Evolutionary conservation across 2,888 invertebrate species (phyloP), one percentile per base, ranked within the genome.

Genomic region (Sphaerophoria rueppellii): DNA sequence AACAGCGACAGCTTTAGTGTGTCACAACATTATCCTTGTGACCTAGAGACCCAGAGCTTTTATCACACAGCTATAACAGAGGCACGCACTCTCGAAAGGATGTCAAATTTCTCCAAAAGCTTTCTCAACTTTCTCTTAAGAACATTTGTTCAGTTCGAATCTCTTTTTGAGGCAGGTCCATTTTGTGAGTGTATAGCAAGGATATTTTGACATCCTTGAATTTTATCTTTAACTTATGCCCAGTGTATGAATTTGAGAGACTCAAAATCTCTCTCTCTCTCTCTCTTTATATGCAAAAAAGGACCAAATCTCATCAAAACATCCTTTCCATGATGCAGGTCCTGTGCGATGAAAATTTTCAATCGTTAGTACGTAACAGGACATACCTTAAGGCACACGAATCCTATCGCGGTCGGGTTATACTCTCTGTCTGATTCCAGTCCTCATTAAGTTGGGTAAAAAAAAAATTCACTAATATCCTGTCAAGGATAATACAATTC

Each of bases 291-390:
- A 11, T 24, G n/a, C 14, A 57, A 12, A 54, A 48, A 65, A 55
- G 55, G 67, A 54, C 58, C 76, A 81, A 43, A 69, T 71, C 73
- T 73, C 34, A 50, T 43, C 46, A 57, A 74, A 82, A 82, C 70
- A 79, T 75, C 74, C 74, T 81, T 85, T 76, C 40, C 52, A 77
- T 85, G 85, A 81, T 85, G 85, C 85, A 85, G 85, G 85, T 81
- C 76, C 73, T 81, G 70, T 60, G 63, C 57, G 70, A 60, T 63
- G 81, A 71, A 81, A 61, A 70, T 73, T 70, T 73, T 73, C 76
- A 54, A 60, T 50, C 76, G 63, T 85, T 81, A 85, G 85, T 85
- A 85, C 81, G 81, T 85, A 81, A 81, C 73, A 81, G 85, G 81
- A 85, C 76, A 77, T 73, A 73, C 75, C 72, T 85, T 81, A 76